phyloP scores from a whole-genome alignment of 2,888 invertebrate species.

The Trichacis sp. region DNA sequence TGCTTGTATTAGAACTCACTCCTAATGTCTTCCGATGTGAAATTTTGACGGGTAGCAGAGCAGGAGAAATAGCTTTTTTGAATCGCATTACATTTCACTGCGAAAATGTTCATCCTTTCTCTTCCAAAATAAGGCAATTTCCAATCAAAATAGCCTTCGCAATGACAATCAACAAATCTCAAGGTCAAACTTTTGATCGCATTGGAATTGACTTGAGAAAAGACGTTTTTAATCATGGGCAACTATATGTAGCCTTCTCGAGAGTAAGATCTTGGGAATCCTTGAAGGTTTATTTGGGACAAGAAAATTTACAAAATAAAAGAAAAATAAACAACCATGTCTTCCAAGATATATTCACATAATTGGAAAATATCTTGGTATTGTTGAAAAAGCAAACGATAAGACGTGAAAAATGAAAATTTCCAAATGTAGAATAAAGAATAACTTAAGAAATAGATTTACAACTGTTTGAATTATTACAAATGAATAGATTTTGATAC shows the following conservation, averaged over 20 bases:
- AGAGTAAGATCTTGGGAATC: slow-evolving; percentile 31
- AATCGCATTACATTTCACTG: slow-evolving; percentile 19
- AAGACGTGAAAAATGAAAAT: too few species aligned
- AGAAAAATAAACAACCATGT: slow-evolving; percentile 23
- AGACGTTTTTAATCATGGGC: slow-evolving; percentile 38
- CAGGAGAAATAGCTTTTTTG: slow-evolving; percentile 18
- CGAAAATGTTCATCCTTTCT: slow-evolving; percentile 18
- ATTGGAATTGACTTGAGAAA: slow-evolving; percentile 31
- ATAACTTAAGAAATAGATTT: too few species aligned
- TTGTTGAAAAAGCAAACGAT: too few species aligned
- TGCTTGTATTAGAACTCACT: slow-evolving; percentile 17
- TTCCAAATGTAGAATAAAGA: too few species aligned
- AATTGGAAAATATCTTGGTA: too few species aligned
- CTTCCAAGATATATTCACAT: slow-evolving; percentile 11
- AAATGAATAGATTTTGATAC: too few species aligned
- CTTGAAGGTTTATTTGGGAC: slow-evolving; percentile 7
- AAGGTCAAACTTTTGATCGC: slow-evolving; percentile 35
- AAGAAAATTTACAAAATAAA: too few species aligned
- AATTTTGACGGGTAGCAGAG: slow-evolving; percentile 26
- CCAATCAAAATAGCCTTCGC: slow-evolving; percentile 38
- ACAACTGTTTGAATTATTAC: too few species aligned
- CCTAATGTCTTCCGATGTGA: slow-evolving; percentile 18
- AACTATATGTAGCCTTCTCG: slow-evolving; percentile 35
- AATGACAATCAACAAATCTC: slow-evolving; percentile 39
- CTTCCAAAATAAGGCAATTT: slow-evolving; percentile 27